These are phyloP conservation scores for Cephus spinipes DNA, from an alignment of 2,888 invertebrate genomes.

Conservation along the genomic window DNA sequence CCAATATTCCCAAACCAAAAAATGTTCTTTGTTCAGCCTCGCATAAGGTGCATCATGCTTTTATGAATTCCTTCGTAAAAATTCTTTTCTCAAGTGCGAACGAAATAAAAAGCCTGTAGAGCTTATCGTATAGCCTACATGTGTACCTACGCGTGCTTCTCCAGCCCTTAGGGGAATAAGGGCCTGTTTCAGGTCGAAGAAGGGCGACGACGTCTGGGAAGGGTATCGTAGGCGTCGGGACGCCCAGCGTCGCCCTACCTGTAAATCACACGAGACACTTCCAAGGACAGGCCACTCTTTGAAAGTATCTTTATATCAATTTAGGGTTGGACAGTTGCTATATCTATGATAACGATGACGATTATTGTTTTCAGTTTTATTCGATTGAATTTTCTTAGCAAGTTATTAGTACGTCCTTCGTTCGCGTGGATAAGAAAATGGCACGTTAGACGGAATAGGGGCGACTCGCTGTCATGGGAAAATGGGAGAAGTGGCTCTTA, in stretches of 20 bases:
- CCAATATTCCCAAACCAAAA: neutral
- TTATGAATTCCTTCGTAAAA: neutral
- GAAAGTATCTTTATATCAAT: slow-evolving; percentile 46
- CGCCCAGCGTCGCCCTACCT: slow-evolving; percentile 26
- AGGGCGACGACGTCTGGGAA: neutral
- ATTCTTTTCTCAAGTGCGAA: neutral
- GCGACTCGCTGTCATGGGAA: neutral
- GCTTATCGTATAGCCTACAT: neutral
- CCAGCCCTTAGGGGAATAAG: neutral
- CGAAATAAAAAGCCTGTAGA: neutral
- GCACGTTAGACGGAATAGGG: neutral
- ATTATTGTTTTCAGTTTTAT: neutral
- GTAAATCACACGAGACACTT: slow-evolving; percentile 43
- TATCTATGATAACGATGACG: neutral
- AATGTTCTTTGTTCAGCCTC: neutral
- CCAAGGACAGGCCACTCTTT: slow-evolving; percentile 38
- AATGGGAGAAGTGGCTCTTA: neutral
- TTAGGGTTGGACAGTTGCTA: slow-evolving; percentile 12
- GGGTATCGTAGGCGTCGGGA: slow-evolving; percentile 11
- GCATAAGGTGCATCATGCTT: neutral
- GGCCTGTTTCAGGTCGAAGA: neutral
- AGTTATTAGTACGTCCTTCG: neutral
- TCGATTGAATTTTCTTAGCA: neutral
- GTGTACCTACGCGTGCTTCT: neutral
- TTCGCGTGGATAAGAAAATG: neutral